phyloP scores from a whole-genome alignment of 2,797 vertebrate genomes.

The Cynodonichthys magdalenae region DNA sequence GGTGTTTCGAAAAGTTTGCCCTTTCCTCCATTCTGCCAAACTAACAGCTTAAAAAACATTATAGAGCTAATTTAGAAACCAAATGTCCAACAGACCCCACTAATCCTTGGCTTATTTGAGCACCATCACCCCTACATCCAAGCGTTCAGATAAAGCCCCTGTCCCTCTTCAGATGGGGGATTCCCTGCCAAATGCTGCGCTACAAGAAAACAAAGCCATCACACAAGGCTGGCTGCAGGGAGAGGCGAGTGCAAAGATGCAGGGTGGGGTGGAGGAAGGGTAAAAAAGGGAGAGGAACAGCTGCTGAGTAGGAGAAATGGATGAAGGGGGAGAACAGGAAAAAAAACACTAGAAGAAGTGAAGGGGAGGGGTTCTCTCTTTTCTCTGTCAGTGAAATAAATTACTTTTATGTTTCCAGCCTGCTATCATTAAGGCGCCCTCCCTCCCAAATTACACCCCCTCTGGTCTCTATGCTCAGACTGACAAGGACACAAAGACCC shows the following conservation, averaged over 20 bases:
- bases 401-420: conserved; percentile 71
- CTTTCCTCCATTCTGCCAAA: background rate
- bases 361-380: conserved; percentile 37
- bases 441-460: background rate
- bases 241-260: conserved; percentile 31
- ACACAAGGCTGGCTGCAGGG: conserved; percentile 30
- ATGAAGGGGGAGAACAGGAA: conserved; percentile 25
- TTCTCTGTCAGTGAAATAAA: conserved; percentile 73
- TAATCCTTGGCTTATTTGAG: conserved; percentile 59
- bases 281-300: conserved; percentile 76
- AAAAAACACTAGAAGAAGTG: conserved; percentile 42
- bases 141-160: conserved; percentile 45
- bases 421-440: conserved; percentile 36
- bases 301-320: conserved; percentile 70
- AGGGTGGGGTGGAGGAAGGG: conserved; percentile 32
- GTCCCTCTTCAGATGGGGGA: conserved; percentile 53
- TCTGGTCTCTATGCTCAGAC: conserved; percentile 28
- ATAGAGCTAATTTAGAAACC: conserved; percentile 47
- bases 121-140: conserved; percentile 36
- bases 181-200: conserved; percentile 57
- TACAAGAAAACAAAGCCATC: conserved; percentile 76
- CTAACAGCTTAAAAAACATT: conserved; percentile 27
- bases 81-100: conserved; percentile 38
- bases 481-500: conserved; percentile 50
- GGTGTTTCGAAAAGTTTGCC: conserved; percentile 22